Evolutionary conservation across 1,140 invertebrate genomes (phyloP).

Genomic region (Nymphalis io): DNA sequence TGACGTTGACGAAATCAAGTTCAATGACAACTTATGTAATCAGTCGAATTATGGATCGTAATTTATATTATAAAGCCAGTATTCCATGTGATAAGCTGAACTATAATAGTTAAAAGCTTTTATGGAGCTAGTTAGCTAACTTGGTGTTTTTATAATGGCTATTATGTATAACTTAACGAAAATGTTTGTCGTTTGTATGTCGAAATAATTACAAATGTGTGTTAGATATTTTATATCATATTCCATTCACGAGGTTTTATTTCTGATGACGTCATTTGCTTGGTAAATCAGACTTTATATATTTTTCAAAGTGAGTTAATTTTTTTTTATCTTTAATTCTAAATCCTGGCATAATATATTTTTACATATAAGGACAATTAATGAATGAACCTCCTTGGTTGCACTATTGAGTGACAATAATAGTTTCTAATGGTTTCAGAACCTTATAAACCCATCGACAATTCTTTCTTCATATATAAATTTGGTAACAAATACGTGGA

Average conservation of each 20-base stretch:
- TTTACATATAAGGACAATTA: too few species aligned
- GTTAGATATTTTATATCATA: too few species aligned
- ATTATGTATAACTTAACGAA: too few species aligned
- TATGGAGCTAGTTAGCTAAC: neutral
- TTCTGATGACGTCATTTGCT: too few species aligned
- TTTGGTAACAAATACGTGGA: conserved; percentile 4
- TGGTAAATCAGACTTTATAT: too few species aligned
- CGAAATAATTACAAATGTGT: too few species aligned
- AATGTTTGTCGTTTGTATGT: too few species aligned
- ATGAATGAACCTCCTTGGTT: too few species aligned
- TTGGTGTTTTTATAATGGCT: neutral
- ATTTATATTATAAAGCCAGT: neutral
- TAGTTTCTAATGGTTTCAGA: conserved; percentile 1
- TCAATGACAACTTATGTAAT: conserved; percentile 37
- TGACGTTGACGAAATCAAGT: conserved; percentile 28
- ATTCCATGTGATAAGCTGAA: neutral
- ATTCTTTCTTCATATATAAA: neutral
- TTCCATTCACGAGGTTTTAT: too few species aligned
- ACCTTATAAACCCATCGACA: neutral
- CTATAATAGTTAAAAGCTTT: neutral
- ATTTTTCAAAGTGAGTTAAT: too few species aligned
- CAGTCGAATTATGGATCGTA: conserved; percentile 19
- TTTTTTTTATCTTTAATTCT: too few species aligned
- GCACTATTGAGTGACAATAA: neutral
- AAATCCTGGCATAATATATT: too few species aligned